Evolutionary conservation across 92 coral and sea anemone genomes (phyloP), one percentile per base, ranked within the genome.

Genomic region (Pocillopora meandrina): DNA sequence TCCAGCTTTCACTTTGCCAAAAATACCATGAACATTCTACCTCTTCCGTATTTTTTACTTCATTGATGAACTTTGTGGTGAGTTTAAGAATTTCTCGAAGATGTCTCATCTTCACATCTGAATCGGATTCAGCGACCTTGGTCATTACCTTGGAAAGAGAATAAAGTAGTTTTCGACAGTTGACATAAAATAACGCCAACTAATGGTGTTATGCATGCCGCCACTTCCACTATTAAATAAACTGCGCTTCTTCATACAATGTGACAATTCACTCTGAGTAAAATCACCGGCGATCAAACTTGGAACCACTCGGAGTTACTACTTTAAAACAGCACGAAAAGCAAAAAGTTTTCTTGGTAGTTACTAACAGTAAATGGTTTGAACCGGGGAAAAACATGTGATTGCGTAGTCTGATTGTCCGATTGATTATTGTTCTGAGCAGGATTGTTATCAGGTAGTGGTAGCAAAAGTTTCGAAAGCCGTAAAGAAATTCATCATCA

Each of bases 71-170:
- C 89, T 84, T 90, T n/a, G 89, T 58, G 61, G 90, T 83, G 62
- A 94, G 90, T 80, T 94, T 96, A 12, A 94, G 89, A n/a, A 94
- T 83, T 69, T 96, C 95, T 21, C 93, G 89, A 49, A 96, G 76
- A 74, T 96, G 98, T 80, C 92, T 96, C 21, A 91, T 92, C 74
- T 94, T 96, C 89, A 96, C 66, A 18, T 87, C 89, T 1, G 95
- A 90, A 12, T 86, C 88, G 19, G 93, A 58, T 49, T 82, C 67
- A 23, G 90, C 85, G 57, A 87, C 92, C 47, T 92, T 91, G 31
- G 65, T 82, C 79, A 94, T 84, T 61, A 90, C 72, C 98, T 92
- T 70, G 2, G 71, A 73, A 66, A 1, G 56, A 3, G 77, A 18
- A 42, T 17, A 35, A 42, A 42, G 52, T 42, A 42, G 52, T 42